Base-by-base conservation (phyloP, 2,113 vertebrate genomes). In the Eptatretus burgeri region DNA sequence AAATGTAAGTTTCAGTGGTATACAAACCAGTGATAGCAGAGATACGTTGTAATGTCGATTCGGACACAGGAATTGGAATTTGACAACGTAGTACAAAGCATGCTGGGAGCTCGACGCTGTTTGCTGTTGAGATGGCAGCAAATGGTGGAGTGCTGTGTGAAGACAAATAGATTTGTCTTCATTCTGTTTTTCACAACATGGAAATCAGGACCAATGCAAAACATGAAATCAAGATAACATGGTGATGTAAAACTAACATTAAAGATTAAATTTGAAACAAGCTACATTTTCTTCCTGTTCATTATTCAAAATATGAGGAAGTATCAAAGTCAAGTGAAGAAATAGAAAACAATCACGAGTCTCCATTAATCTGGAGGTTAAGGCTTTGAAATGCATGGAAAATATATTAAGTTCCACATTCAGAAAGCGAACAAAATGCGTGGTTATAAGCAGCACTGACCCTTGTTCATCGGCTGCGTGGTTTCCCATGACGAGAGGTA, bases 31-130 rank as follows among this genome's bases (percentile, higher is more conserved):
- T 41, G 27, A 41, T 41, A 7, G 27, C 27, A 41, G 27, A 41
- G 27, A 41, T 41, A 41, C 27, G 27, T 41, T 41, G 27, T 7
- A 41, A 7, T 41, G 27, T 41, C 3, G 27, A 41, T 67, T 78
- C 76, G 8, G 89, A 93, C 68, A 94, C 84, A 13, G 91, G 89
- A 66, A 91, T 82, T 67, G 89, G 83, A 13, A 72, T 76, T 51
- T 83, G 85, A 75, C 93, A 84, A 68, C 93, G 95, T 65, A 98
- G 78, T 76, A 91, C 94, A 75, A 98, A 98, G 68, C 86, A 93
- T 20, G 86, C 87, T 11, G 91, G 91, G 66, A 96, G 74, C 65
- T 98, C 89, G 72, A 98, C 84, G 17, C 85, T 93, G 76, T 96
- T 98, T 66, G 91, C 79, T 74, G 86, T 93, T 65, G 85, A 93